Conservation (phyloP, 1,140 invertebrate genomes). For the Drosophila littoralis region DNA sequence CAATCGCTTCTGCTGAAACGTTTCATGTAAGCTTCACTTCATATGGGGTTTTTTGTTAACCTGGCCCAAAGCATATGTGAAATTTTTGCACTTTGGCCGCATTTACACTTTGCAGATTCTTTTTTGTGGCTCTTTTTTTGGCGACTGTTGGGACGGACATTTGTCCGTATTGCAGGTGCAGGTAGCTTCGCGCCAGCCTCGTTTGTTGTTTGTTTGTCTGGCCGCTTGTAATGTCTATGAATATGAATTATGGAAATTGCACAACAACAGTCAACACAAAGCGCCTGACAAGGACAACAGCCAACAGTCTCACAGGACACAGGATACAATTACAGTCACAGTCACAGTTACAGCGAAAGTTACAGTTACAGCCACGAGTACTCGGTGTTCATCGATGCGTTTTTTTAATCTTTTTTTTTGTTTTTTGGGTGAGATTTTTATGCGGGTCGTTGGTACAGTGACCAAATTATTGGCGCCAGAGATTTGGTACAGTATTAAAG, state of each 20-base stretch:
- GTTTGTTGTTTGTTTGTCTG: constrained; percentile 68
- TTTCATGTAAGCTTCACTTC: constrained; percentile 10
- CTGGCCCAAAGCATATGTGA: constrained; percentile 62
- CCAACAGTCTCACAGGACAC: constrained; percentile 23
- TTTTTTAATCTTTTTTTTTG: constrained; percentile 40
- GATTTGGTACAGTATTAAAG: constrained; percentile 1
- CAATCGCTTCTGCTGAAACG: background rate
- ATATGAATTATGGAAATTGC: constrained; percentile 84
- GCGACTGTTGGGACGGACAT: constrained; percentile 49
- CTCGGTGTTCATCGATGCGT: constrained; percentile 25
- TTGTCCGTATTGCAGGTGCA: constrained; percentile 82
- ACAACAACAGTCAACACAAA: constrained; percentile 52
- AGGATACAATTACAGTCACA: constrained; percentile 26
- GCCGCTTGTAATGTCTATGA: constrained; percentile 70
- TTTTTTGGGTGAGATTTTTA: constrained; percentile 39
- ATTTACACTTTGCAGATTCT: constrained; percentile 61
- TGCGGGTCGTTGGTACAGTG: constrained; percentile 57
- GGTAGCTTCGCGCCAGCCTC: constrained; percentile 19
- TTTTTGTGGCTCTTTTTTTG: constrained; percentile 38
- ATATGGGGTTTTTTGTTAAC: constrained; percentile 8
- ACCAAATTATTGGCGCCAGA: constrained; percentile 51
- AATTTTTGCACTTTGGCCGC: constrained; percentile 65
- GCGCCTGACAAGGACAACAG: constrained; percentile 60
- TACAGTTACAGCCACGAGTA: constrained; percentile 13
- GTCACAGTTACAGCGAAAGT: no score